Base-by-base conservation (phyloP, 1,140 invertebrate species). In the Notospermus geniculatus region DNA sequence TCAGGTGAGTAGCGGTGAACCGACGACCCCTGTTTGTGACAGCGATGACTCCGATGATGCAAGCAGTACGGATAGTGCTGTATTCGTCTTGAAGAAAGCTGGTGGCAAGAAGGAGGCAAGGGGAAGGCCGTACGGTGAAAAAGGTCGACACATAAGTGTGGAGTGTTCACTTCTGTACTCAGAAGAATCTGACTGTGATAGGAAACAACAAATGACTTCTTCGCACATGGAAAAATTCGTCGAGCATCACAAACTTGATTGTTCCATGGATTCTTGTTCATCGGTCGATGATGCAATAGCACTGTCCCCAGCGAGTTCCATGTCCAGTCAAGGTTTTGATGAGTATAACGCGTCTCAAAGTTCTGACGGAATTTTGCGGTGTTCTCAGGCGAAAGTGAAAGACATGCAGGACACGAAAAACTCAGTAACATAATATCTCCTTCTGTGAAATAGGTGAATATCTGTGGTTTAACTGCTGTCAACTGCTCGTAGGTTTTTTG, bases 31-130 rank as follows among this genome's bases (percentile, higher is more conserved):
- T 59, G 63, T 36, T 15, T 4, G 15, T 7, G 7, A 58, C 65
- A 63, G 70, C 69, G 36, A 74, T 71, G 60, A 71, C 68, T 65
- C 62, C 63, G n/a, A 64, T 72, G 36, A 65, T 72, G 27, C 66
- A 65, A 2, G 72, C 70, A 39, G 65, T 60, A 45, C 50, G 72
- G 19, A 68, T 68, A 54, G 59, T 66, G 39, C 67, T 57, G 54
- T 60, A 69, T 41, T 66, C 69, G 54, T 62, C 50, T 61, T 69
- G 71, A 45, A 29, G 56, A 46, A 53, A 19, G 17, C 25, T 52
- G 11, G n/a, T 15, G 43, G 29, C 32, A 9, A 13, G 43, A 4
- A 23, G n/a, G 22, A 29, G 4, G n/a, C 25, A 5, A 22, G n/a
- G 46, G 25, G n/a, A 50, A 27, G 9, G n/a, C 46, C 4, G 4